Evolutionary conservation across 2,888 invertebrate species (phyloP).

Genomic region (Dyspetes luteomarginatus): DNA sequence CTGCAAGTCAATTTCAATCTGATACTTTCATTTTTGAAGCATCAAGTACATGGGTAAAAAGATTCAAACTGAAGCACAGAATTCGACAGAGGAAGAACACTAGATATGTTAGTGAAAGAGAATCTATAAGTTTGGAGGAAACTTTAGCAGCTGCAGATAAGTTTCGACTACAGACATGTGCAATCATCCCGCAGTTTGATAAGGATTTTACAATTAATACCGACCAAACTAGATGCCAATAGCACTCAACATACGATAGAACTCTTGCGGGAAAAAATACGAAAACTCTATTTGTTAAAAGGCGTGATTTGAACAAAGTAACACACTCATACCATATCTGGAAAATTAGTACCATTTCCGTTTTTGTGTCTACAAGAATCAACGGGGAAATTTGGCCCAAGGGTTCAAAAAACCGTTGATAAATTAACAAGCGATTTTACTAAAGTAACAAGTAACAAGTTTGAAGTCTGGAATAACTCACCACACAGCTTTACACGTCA

Average conservation of each 20-base stretch:
- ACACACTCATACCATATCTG: constrained; percentile 61
- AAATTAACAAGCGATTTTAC: constrained; percentile 37
- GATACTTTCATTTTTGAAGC: constrained; percentile 11
- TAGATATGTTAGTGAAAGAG: neutral
- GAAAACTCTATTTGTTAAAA: constrained; percentile 52
- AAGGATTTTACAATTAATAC: constrained; percentile 16
- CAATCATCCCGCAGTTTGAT: constrained; percentile 1
- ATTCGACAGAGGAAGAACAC: constrained; percentile 38
- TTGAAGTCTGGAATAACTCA: constrained; percentile 67
- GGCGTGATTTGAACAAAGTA: constrained; percentile 52
- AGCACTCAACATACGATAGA: constrained; percentile 45
- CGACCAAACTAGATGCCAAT: constrained; percentile 33
- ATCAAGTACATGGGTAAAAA: constrained; percentile 36
- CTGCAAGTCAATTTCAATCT: constrained; percentile 44
- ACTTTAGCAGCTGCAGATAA: constrained; percentile 2
- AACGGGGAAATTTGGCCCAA: constrained; percentile 61
- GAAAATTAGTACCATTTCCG: constrained; percentile 34
- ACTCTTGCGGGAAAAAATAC: constrained; percentile 39
- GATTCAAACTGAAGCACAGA: constrained; percentile 44
- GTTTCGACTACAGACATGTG: constrained; percentile 16
- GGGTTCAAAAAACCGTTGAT: constrained; percentile 62
- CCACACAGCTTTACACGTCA: constrained; percentile 42
- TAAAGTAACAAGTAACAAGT: constrained; percentile 57
- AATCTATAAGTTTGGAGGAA: neutral
- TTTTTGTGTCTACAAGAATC: constrained; percentile 56